phyloP scores from a whole-genome alignment of 2,797 vertebrate species.

The Chrosomus eos region DNA sequence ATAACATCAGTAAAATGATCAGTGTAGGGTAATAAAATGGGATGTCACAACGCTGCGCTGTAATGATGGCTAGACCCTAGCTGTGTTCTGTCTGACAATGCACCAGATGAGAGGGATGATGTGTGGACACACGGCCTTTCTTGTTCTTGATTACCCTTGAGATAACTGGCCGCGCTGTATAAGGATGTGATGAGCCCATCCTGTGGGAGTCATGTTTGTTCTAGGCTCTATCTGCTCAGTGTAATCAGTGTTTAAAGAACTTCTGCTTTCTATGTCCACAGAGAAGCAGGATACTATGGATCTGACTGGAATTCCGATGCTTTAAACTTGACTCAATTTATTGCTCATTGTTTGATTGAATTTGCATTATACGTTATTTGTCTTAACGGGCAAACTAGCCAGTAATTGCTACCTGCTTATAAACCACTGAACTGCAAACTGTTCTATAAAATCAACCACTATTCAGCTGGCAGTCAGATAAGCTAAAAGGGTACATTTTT shows the following conservation, averaged over 20 bases:
- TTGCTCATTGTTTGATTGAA: background rate
- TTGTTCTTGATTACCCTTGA: conserved; percentile 47
- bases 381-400: background rate
- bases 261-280: conserved; percentile 41
- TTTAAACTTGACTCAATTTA: conserved; percentile 28
- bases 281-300: conserved; percentile 9
- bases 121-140: conserved; percentile 24
- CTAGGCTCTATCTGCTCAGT: conserved; percentile 40
- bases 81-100: conserved; percentile 39
- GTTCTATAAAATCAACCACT: background rate
- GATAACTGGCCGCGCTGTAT: conserved; percentile 40
- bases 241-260: conserved; percentile 49
- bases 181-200: conserved; percentile 44
- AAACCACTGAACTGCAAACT: background rate
- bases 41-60: conserved; percentile 12
- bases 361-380: background rate
- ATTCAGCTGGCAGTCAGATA: background rate
- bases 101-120: conserved; percentile 32
- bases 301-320: conserved; percentile 24
- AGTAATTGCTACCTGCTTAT: background rate
- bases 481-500: background rate
- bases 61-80: conserved; percentile 27
- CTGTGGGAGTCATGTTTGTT: conserved; percentile 41
- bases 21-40: conserved; percentile 19
- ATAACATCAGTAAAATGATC: conserved; percentile 32